phyloP scores from a whole-genome alignment of 1,140 invertebrate genomes.

The Eubasilissa regina region DNA sequence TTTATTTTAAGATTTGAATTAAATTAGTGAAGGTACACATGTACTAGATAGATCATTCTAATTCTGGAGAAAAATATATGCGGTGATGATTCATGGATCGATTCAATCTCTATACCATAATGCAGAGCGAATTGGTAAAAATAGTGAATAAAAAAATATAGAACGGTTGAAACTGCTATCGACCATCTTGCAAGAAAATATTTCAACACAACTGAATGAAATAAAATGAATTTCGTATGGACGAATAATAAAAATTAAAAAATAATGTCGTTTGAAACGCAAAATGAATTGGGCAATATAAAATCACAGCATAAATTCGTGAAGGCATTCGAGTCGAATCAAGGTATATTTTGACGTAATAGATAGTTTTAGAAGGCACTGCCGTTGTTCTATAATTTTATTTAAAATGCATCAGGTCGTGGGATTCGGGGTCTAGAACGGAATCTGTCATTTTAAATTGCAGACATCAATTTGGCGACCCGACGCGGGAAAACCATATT shows the following conservation, averaged over 20 bases:
- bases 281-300: neutral
- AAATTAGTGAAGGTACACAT: too few species aligned
- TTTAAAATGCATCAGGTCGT: constrained; percentile 35
- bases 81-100: too few species aligned
- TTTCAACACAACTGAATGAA: too few species aligned
- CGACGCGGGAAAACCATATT: constrained; percentile 26
- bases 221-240: neutral
- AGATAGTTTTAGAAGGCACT: neutral
- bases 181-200: too few species aligned
- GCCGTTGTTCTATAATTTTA: constrained; percentile 25
- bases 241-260: neutral
- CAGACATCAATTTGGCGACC: constrained; percentile 42
- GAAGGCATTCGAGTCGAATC: constrained; percentile 8
- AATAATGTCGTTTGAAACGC: neutral
- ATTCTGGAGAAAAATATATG: too few species aligned
- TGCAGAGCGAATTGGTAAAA: too few species aligned
- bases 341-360: constrained; percentile 27
- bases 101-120: too few species aligned
- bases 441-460: constrained; percentile 48
- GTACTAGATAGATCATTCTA: too few species aligned
- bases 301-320: constrained; percentile 15
- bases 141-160: too few species aligned
- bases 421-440: constrained; percentile 26
- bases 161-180: too few species aligned
- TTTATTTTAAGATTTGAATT: too few species aligned